Percentiles rank a stretch among this genome's conserved stretches.
Conservation (phyloP, 1,140 invertebrate species). For the Cyclina sinensis region DNA sequence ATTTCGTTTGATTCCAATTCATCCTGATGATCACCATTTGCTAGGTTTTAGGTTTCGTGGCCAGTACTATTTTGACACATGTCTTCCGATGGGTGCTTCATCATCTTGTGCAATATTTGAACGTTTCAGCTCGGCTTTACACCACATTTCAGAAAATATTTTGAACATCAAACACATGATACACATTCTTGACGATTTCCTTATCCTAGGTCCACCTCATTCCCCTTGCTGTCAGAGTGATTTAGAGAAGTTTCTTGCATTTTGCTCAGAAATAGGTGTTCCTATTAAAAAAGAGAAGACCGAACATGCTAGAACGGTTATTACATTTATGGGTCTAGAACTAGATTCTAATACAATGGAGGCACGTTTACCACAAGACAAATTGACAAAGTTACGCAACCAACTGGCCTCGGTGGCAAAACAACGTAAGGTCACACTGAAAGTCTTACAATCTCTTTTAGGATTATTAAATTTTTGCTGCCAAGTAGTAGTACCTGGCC, state of each 20-base stretch:
- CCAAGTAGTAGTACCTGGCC: no score
- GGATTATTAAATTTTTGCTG: no score
- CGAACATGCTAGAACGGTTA: no score
- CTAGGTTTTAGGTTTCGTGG: conserved; percentile 23
- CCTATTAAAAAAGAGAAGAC: no score
- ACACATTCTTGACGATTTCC: conserved; percentile 23
- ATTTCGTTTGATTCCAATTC: conserved; percentile 32
- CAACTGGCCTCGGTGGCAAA: no score
- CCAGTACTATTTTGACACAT: conserved; percentile 46
- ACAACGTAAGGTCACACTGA: no score
- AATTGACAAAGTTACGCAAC: no score
- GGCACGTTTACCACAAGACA: no score
- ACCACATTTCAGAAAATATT: background rate
- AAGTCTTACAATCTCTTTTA: no score
- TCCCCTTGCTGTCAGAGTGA: background rate
- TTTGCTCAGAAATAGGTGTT: no score
- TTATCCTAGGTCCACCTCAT: background rate
- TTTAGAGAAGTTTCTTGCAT: background rate
- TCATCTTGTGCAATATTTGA: conserved; percentile 43
- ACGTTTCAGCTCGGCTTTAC: conserved; percentile 24
- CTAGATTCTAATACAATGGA: no score
- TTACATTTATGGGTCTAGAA: no score
- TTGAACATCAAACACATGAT: background rate
- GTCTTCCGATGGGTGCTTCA: conserved; percentile 26
- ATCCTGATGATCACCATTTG: conserved; percentile 43